Evolutionary conservation across 2,797 vertebrate genomes (phyloP).

Genomic region (Rhabdophis nuchalis): DNA sequence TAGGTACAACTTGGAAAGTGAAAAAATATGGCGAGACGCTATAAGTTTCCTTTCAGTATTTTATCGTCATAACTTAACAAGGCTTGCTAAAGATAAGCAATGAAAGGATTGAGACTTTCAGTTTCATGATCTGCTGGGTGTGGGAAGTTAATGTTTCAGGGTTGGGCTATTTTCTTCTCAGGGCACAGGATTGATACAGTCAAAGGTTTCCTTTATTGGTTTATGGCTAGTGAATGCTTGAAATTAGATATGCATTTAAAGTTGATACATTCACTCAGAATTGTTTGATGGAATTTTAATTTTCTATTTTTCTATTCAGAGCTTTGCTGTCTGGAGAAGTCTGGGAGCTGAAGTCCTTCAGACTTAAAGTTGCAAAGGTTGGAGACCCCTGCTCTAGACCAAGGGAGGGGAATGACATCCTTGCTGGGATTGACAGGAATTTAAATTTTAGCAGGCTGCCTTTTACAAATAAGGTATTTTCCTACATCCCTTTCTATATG

Average conservation of each 20-base stretch:
- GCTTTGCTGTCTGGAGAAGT: too few species aligned
- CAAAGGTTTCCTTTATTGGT: background rate
- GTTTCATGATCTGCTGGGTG: background rate
- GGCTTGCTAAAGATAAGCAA: background rate
- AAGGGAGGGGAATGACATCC: background rate
- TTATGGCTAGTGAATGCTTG: background rate
- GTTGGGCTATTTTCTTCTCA: background rate
- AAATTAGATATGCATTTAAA: background rate
- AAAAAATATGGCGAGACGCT: background rate
- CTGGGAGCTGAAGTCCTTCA: too few species aligned
- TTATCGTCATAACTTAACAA: background rate
- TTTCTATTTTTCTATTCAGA: background rate
- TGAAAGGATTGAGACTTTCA: background rate
- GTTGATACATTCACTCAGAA: background rate
- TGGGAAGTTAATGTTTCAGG: background rate
- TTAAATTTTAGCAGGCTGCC: background rate
- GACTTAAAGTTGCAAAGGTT: too few species aligned
- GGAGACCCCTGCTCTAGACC: too few species aligned
- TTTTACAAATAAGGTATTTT: background rate
- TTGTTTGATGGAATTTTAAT: background rate
- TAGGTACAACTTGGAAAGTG: background rate
- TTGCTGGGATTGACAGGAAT: background rate
- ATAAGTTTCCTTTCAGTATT: background rate
- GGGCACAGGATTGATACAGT: background rate
- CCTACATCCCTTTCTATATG: background rate